These are phyloP conservation scores for Aptenodytes patagonicus DNA, from an alignment of 2,113 vertebrate genomes.

Conservation along the genomic window DNA sequence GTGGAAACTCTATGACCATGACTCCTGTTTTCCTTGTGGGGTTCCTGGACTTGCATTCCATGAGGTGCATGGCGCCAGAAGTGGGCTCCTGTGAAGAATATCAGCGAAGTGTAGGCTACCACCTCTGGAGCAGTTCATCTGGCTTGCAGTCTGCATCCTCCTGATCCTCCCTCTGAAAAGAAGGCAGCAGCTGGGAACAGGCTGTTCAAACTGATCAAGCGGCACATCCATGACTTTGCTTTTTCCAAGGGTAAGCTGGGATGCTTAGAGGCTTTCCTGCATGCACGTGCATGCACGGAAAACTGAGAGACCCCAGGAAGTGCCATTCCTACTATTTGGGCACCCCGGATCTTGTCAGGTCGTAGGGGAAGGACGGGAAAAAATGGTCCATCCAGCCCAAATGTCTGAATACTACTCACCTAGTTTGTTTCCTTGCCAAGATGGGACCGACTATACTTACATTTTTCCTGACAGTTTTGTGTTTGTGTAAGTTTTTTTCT, in stretches of 20 bases:
- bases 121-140: background rate
- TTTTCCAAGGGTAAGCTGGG: background rate
- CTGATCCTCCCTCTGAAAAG: background rate
- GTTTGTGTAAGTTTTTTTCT: background rate
- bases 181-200: background rate
- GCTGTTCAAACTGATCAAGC: background rate
- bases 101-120: background rate
- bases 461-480: background rate
- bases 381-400: background rate
- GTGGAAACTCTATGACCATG: background rate
- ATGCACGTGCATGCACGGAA: rapidly evolving
- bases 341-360: background rate
- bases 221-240: background rate
- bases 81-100: background rate
- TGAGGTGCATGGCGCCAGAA: background rate
- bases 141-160: background rate
- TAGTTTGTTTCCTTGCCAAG: background rate
- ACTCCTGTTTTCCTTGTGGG: background rate
- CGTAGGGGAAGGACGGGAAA: background rate
- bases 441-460: background rate
- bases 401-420: background rate
- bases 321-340: background rate
- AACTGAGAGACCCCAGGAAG: background rate
- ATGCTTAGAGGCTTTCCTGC: background rate
- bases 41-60: background rate